phyloP scores from a whole-genome alignment of 2,113 vertebrate genomes.

The Anguilla japonica region DNA sequence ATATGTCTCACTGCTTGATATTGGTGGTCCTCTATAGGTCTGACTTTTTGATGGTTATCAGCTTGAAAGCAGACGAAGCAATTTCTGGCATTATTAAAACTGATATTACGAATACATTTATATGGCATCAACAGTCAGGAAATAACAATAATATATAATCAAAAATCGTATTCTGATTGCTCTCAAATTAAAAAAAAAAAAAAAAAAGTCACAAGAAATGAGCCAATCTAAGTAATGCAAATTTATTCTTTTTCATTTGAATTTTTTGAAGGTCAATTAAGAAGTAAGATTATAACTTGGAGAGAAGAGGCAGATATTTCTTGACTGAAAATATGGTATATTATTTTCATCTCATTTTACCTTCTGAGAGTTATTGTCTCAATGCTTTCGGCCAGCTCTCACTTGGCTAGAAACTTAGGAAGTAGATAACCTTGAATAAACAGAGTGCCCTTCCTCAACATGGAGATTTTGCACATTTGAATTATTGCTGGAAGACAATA shows the following conservation, averaged over 20 bases:
- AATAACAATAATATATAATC: not conserved
- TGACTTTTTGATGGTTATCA: not conserved
- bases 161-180: not conserved
- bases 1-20: not conserved
- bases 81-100: not conserved
- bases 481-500: not conserved
- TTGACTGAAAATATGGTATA: not conserved
- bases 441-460: not conserved
- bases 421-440: not conserved
- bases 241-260: too few relatives aligned
- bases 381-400: not conserved
- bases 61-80: not conserved
- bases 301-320: not conserved
- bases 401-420: conserved; percentile 11
- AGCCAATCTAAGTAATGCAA: not conserved
- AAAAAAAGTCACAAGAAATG: too few relatives aligned
- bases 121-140: not conserved
- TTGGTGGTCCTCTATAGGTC: not conserved
- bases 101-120: not conserved
- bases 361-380: not conserved
- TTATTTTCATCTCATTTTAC: not conserved
- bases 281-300: not conserved
- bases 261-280: not conserved
- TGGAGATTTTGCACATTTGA: not conserved
- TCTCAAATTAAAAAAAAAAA: not conserved